Conservation (phyloP, 2,113 vertebrate genomes). For the Gracilinanus agilis region DNA sequence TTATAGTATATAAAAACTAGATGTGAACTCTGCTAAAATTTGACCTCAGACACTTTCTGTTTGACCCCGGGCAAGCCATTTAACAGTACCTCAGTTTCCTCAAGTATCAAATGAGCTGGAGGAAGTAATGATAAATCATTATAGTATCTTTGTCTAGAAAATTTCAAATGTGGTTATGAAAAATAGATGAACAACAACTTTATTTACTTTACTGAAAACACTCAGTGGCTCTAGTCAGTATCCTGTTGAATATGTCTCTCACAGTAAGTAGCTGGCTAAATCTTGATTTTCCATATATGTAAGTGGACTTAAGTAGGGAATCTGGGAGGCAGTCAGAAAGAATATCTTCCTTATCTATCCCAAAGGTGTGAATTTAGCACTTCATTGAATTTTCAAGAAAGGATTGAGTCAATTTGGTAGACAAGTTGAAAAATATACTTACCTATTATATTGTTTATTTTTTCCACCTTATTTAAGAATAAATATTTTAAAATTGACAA, state of each 20-base stretch:
- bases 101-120: background rate
- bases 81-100: background rate
- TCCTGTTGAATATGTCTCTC: background rate
- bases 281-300: background rate
- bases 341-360: slow-evolving; percentile 22
- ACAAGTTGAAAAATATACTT: slow-evolving; percentile 29
- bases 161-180: background rate
- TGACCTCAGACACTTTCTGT: no score
- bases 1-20: no score
- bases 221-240: background rate
- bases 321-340: background rate
- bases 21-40: no score
- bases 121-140: background rate
- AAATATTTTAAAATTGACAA: slow-evolving; percentile 65
- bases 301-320: slow-evolving; percentile 2
- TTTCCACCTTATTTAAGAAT: slow-evolving; percentile 45
- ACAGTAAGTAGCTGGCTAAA: background rate
- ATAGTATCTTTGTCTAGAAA: background rate
- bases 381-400: background rate
- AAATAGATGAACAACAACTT: background rate
- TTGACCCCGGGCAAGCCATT: no score
- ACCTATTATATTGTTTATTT: slow-evolving; percentile 7
- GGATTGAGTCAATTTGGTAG: background rate
- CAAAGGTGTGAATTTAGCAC: background rate
- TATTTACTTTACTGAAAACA: background rate